Base-by-base conservation (phyloP, 2,113 vertebrate genomes). In the Anoura caudifer region DNA sequence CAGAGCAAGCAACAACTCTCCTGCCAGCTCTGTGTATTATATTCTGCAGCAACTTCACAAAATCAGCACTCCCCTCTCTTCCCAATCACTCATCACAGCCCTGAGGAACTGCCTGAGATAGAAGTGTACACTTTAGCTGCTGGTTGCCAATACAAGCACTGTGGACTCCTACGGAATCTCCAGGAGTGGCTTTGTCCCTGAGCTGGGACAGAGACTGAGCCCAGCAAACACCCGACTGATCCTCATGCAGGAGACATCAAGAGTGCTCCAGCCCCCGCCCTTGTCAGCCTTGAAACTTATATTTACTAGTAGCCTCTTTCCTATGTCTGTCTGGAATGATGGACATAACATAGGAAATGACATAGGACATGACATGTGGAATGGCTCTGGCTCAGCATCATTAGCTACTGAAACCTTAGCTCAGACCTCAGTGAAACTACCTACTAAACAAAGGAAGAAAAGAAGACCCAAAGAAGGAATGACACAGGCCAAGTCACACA, bases 131-230 rank as follows among this genome's bases (percentile, higher is more conserved):
- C 8, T 28, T 54, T 13, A 45, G 56, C 63, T 38, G 20, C 20
- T 14, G 0, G 36, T 75, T 26, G 4, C 6, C 43, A 19, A 6
- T 0, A 20, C 0, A 4, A 31, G 26, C 24, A 31, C 69, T 1
- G 5, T 17, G 5, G 1, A 56, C 19, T 52, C 20, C 73, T 8
- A 0, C 36, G 47, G 20, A 50, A 20, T 20, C 47, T 43, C 31
- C 0, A 3, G 47, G 43, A 56, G 50, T 19, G 26, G 50, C 4
- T 69, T 41, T 61, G n/a, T 28, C 63, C 69, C 81, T 75, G 20
- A 87, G n/a, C 26, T 73, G 63, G 3, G 45, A 70, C 82, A 92
- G 76, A 76, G 45, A 9, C 36, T 2, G 24, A 47, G 31, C 31
- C 70, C 54, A 20, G 45, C 50, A 38, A 50, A 16, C 5, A 59